Base-by-base conservation (phyloP, 37 sponge, comb jelly and placozoan species). In the Chondrosia reniformis region DNA sequence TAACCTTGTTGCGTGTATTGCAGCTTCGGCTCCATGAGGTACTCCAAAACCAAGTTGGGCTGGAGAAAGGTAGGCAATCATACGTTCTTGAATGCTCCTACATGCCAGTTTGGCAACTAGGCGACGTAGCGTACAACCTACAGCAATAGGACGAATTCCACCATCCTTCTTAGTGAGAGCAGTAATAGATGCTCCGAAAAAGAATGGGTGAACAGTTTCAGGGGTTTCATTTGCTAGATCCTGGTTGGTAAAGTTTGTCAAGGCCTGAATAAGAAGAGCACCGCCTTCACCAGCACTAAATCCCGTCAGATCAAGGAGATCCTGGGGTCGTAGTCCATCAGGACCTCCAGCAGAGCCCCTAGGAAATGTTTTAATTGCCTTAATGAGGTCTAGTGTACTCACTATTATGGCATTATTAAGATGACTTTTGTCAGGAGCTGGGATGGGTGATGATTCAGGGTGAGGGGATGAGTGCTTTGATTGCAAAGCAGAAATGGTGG, bases 101-200 rank as follows among this genome's bases (percentile, higher is more conserved):
- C 36, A 27, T 24, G 80, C 83, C 10, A 33, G 13, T 33, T 85
- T 85, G 49, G 86, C 75, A 3, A 46, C 86, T 39, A 85, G 66
- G 3, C 76, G 54, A 0, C 81, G 75, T 13, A 85, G 55, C 49
- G 81, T 75, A 22, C 73, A 27, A 6, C 81, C 86, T 39, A 85
- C 78, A 34, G 86, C 86, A 39, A 85, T 85, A 30, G 81, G 76
- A 19, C 81, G 61, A 12, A 85, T 33, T 32, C 81, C 81, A 19
- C 81, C 81, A 75, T 75, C 76, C 45, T 79, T 74, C 52, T 75
- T 85, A 17, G 28, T n/a, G 5, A 80, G 57, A 8, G 86, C 80
- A 8, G 59, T 58, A n/a, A 85, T 32, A 49, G 39, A 45, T 28
- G 86, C 80, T 52, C 86, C 86, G 63, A 79, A 80, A 13, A 85